These are phyloP conservation scores for Halocynthia aurantium DNA, from an alignment of 23 tunicate species.

Conservation along the genomic window DNA sequence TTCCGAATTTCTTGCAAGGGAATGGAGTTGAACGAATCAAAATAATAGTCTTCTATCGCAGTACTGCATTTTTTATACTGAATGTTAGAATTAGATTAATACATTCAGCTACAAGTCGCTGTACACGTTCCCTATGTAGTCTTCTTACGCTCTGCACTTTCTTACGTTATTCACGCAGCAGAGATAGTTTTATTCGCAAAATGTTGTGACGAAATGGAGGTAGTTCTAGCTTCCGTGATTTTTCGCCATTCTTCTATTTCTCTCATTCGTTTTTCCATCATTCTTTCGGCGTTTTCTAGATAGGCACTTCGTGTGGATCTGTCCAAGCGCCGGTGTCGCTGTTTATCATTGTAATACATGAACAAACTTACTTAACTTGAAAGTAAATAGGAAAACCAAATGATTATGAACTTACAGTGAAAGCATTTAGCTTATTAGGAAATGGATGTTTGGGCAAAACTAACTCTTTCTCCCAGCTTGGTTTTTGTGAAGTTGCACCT, in stretches of 20 bases:
- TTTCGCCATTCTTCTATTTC: conserved; percentile 30
- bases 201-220: too few relatives aligned
- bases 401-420: conserved; percentile 42
- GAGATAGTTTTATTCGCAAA: too few relatives aligned
- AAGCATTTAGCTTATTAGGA: conserved; percentile 76
- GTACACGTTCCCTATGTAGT: too few relatives aligned
- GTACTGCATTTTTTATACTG: too few relatives aligned
- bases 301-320: conserved; percentile 87
- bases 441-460: conserved; percentile 61
- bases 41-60: too few relatives aligned
- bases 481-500: conserved; percentile 30
- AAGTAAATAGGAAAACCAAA: not conserved
- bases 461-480: conserved; percentile 42
- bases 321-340: conserved; percentile 84
- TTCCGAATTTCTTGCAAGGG: too few relatives aligned
- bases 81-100: too few relatives aligned
- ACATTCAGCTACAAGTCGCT: too few relatives aligned
- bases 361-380: not conserved
- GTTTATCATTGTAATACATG: not conserved
- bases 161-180: too few relatives aligned
- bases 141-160: too few relatives aligned
- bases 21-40: too few relatives aligned
- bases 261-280: conserved; percentile 48
- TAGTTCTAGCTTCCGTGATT: not conserved
- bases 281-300: conserved; percentile 70